Evolutionary conservation across 2,888 invertebrate genomes (phyloP).

Genomic region (Cybosia mesomella): DNA sequence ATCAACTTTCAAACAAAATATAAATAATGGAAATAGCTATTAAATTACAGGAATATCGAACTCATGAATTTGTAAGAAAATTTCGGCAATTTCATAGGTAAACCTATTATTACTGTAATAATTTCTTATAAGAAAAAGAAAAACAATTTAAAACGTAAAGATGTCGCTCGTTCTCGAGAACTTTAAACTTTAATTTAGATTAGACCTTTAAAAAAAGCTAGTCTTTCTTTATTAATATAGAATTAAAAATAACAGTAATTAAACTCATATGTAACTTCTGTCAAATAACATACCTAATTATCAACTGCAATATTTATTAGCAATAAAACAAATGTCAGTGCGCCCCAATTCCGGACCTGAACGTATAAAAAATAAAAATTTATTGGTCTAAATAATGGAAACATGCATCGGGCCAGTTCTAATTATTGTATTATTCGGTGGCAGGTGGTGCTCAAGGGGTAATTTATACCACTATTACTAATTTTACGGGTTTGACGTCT

Average conservation of each 20-base stretch:
- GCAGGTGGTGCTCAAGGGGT: slow-evolving; percentile 72
- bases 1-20: too few relatives aligned
- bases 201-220: background rate
- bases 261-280: slow-evolving; percentile 10
- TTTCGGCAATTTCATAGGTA: too few relatives aligned
- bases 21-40: too few relatives aligned
- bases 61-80: too few relatives aligned
- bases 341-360: slow-evolving; percentile 39
- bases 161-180: background rate
- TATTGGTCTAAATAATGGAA: slow-evolving; percentile 55
- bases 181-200: background rate
- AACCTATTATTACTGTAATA: too few relatives aligned
- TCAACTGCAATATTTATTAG: slow-evolving; percentile 24
- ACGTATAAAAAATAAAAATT: slow-evolving; percentile 54
- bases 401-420: slow-evolving; percentile 49
- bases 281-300: slow-evolving; percentile 16
- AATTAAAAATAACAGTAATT: background rate
- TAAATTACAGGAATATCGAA: too few relatives aligned
- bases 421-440: slow-evolving; percentile 72
- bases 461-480: slow-evolving; percentile 76
- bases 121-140: too few relatives aligned
- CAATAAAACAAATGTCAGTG: slow-evolving; percentile 54
- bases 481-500: slow-evolving; percentile 66
- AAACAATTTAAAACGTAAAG: background rate
- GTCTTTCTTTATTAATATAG: background rate